Base-by-base conservation (phyloP, 1,140 invertebrate genomes). In the Macrosteles quadrilineatus region DNA sequence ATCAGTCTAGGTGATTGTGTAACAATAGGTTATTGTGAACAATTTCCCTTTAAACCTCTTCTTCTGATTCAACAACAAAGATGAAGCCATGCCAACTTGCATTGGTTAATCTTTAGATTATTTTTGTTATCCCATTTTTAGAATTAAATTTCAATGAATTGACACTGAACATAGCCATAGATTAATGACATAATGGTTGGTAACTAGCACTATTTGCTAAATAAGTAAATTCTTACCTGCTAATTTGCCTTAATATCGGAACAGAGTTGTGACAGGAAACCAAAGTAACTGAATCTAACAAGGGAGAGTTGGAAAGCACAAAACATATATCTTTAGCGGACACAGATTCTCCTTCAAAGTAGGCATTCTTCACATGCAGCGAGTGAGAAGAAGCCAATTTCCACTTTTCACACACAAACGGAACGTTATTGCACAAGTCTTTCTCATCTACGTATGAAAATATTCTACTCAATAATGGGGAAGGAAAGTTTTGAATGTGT, bases 401-500 rank as follows among this genome's bases (percentile, higher is more conserved):
- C 47, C 47, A 50, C 47, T 50, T 50, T 19, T 50, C 47, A 50
- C 47, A 50, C 14, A 50, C 47, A 19, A 50, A 50, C 4, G 47
- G 47, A 19, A 50, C 21, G n/a, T 50, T 50, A n/a, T 50, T 50
- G 47, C 47, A 50, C 47, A 50, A 11, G n/a, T 50, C 47, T 50
- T 50, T 50, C 4, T 50, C 47, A 50, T 50, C 47, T 21, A 50
- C 47, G 21, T 50, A 50, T 9, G 47, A 50, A 50, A 50, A 50
- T 50, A 50, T 50, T 50, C n/a, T 50, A 50, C 4, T 50, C 47
- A 50, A 21, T 4, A 50, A 4, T 11, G 4, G 4, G 3, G 47
- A 50, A 50, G 47, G 21, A 50, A 50, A 19, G n/a, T 17, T 9
- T 21, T 50, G 47, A 9, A 50, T 50, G n/a, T 50, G 32, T 4